Evolutionary conservation across 1,140 invertebrate genomes (phyloP).

Genomic region (Drosophila kohkoa): DNA sequence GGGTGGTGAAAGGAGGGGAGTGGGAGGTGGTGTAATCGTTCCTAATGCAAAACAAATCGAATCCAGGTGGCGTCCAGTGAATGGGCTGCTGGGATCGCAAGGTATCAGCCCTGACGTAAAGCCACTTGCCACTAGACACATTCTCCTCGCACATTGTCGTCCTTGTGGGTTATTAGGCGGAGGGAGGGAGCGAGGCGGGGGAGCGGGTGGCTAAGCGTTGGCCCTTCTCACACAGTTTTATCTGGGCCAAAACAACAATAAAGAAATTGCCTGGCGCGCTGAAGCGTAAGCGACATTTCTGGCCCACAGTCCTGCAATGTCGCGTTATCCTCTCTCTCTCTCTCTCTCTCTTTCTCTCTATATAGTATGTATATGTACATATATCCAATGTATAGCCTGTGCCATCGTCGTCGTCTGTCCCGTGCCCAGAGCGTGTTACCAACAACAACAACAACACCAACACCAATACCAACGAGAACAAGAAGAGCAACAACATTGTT

Average conservation of each 20-base stretch:
- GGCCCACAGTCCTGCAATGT: slow-evolving; percentile 32
- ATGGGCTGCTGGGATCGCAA: slow-evolving; percentile 3
- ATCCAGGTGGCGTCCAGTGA: slow-evolving; percentile 40
- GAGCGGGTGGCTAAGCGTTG: slow-evolving; percentile 12
- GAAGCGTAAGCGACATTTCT: slow-evolving; percentile 80
- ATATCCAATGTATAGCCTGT: not conserved
- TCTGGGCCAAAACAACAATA: slow-evolving; percentile 54
- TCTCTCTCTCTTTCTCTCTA: too few relatives aligned
- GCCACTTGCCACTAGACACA: slow-evolving; percentile 28
- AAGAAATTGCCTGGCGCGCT: slow-evolving; percentile 71
- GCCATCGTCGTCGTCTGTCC: not conserved
- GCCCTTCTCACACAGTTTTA: slow-evolving; percentile 32
- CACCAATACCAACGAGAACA: too few relatives aligned
- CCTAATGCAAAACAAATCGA: slow-evolving; percentile 57
- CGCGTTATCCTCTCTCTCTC: slow-evolving; percentile 18
- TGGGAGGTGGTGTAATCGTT: not conserved
- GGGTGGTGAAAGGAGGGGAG: not conserved
- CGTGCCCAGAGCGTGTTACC: slow-evolving; percentile 26
- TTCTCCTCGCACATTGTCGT: slow-evolving; percentile 40
- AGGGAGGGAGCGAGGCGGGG: too few relatives aligned
- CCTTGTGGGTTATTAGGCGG: slow-evolving; percentile 56
- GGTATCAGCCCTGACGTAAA: slow-evolving; percentile 26
- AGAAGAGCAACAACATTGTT: slow-evolving; percentile 52
- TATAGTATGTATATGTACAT: too few relatives aligned
- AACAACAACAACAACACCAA: slow-evolving; percentile 32